phyloP scores from a whole-genome alignment of 2,888 invertebrate species.

The Nebria brevicollis region DNA sequence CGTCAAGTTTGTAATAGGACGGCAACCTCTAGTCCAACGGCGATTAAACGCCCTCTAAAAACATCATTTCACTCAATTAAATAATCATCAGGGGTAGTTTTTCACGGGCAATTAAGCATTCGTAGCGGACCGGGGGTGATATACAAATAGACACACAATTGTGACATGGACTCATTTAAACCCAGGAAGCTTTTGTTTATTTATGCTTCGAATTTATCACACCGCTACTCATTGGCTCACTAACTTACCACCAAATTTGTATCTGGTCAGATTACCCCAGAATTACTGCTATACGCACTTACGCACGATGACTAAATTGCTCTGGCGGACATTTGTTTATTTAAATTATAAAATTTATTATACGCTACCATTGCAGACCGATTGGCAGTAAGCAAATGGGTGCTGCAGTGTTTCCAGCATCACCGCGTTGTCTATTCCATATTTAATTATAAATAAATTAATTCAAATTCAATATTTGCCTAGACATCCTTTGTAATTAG shows the following conservation, averaged over 20 bases:
- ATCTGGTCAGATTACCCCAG: background rate
- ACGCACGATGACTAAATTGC: too few relatives aligned
- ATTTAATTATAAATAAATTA: background rate
- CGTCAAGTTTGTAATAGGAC: background rate
- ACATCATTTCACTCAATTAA: conserved; percentile 36
- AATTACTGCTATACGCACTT: background rate
- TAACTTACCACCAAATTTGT: background rate
- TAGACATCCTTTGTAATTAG: background rate
- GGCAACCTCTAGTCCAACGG: background rate
- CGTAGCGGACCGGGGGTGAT: background rate
- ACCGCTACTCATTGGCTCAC: background rate
- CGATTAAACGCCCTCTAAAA: conserved; percentile 12
- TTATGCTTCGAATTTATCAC: background rate
- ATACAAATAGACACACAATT: conserved; percentile 19
- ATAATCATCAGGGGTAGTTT: conserved; percentile 42
- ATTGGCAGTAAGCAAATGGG: too few relatives aligned
- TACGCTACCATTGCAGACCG: too few relatives aligned
- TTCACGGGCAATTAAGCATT: conserved; percentile 35
- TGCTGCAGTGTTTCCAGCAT: too few relatives aligned
- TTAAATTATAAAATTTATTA: too few relatives aligned
- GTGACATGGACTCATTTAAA: conserved; percentile 3
- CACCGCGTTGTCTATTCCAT: background rate
- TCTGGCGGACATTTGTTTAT: too few relatives aligned
- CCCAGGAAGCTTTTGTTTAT: background rate
- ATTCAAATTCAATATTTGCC: background rate